These are phyloP conservation scores for Sphaerophoria taeniata DNA, from an alignment of 2,888 invertebrate species.

Conservation along the genomic window DNA sequence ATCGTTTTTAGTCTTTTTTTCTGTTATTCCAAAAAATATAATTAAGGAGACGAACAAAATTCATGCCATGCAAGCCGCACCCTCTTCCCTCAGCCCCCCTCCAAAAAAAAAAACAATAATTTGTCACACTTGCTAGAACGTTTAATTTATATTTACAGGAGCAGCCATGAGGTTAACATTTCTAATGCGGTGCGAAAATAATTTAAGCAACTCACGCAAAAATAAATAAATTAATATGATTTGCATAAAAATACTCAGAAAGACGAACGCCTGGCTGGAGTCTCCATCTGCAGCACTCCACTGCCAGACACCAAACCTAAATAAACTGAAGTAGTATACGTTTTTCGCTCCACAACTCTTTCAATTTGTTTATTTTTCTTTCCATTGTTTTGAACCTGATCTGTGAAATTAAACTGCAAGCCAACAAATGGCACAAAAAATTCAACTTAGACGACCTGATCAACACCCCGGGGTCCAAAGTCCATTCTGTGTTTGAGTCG, in stretches of 20 bases:
- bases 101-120: background rate
- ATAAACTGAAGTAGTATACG: no score
- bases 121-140: slow-evolving; percentile 6
- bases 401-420: slow-evolving; percentile 29
- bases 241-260: no score
- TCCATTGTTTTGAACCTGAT: slow-evolving; percentile 7
- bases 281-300: no score
- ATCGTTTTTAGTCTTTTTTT: background rate
- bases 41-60: background rate
- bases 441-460: slow-evolving; percentile 40
- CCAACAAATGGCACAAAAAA: slow-evolving; percentile 39
- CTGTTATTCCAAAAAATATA: background rate
- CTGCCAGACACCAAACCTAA: background rate
- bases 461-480: slow-evolving; percentile 77
- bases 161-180: background rate
- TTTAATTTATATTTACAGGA: slow-evolving; percentile 14
- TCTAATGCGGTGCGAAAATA: background rate
- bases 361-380: background rate
- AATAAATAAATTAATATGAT: background rate
- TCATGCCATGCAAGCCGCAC: background rate
- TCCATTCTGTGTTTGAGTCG: slow-evolving; percentile 79
- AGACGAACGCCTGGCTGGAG: no score
- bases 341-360: background rate
- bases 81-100: background rate
- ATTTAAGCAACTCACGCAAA: no score